Evolutionary conservation across 1,140 invertebrate species (phyloP).

Genomic region (Diuraphis noxia): DNA sequence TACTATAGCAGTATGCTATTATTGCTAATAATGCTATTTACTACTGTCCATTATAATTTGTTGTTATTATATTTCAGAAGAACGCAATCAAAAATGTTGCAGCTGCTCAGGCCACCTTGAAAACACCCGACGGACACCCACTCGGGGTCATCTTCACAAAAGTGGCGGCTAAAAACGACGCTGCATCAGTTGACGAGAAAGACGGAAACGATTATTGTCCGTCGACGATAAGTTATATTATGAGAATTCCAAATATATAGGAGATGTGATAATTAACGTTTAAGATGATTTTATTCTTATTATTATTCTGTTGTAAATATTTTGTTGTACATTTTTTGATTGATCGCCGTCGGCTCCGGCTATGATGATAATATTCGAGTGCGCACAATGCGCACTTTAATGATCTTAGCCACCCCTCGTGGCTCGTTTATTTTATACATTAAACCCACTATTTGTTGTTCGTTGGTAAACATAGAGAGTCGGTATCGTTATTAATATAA

Average conservation of each 20-base stretch:
- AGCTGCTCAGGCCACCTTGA: neutral
- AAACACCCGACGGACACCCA: neutral
- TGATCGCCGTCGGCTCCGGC: neutral
- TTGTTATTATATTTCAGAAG: neutral
- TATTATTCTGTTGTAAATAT: slow-evolving; percentile 3
- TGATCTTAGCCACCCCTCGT: neutral
- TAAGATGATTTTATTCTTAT: neutral
- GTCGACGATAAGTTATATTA: neutral
- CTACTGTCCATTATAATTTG: neutral
- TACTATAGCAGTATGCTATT: too few relatives aligned
- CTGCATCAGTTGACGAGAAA: neutral
- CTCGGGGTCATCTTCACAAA: neutral
- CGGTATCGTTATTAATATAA: neutral
- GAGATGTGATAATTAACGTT: slow-evolving; percentile 49
- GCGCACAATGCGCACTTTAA: neutral
- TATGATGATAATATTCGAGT: neutral
- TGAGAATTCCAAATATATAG: neutral
- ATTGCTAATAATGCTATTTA: too few relatives aligned
- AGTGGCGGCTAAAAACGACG: neutral
- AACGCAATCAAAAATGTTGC: neutral
- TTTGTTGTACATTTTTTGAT: slow-evolving; percentile 34
- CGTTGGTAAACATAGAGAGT: neutral
- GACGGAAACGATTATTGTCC: neutral
- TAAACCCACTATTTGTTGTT: slow-evolving; percentile 48
- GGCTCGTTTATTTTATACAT: neutral